A percentile compares a stretch with the other conserved stretches of the same genome.
Conservation (phyloP, 2,888 invertebrate genomes). For the Dorcus parallelipipedus region DNA sequence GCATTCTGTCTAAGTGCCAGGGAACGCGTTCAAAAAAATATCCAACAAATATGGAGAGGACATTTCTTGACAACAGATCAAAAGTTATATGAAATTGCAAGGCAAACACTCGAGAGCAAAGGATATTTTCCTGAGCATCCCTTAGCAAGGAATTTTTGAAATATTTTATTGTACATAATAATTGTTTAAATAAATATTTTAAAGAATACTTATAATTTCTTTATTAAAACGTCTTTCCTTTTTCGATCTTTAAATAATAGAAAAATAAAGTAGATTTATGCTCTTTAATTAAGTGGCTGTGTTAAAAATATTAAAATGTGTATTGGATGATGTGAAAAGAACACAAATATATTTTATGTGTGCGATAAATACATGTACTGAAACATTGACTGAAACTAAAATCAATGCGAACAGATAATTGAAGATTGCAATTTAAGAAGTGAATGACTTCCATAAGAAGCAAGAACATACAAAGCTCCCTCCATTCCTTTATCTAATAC, state of each 20-base stretch:
- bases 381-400: too few species aligned
- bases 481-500: too few species aligned
- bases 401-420: too few species aligned
- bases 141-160: slow-evolving; percentile 51
- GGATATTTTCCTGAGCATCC: slow-evolving; percentile 65
- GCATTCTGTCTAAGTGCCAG: slow-evolving; percentile 51
- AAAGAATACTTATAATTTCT: not conserved
- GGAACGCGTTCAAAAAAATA: slow-evolving; percentile 49
- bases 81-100: slow-evolving; percentile 51
- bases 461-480: too few species aligned
- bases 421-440: too few species aligned
- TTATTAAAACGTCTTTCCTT: not conserved
- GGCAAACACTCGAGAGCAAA: slow-evolving; percentile 55
- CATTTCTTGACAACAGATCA: slow-evolving; percentile 52
- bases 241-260: too few species aligned
- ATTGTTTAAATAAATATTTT: not conserved
- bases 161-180: not conserved
- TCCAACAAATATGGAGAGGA: slow-evolving; percentile 48
- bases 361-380: too few species aligned
- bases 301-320: not conserved
- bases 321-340: not conserved
- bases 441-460: too few species aligned
- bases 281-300: too few species aligned
- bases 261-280: too few species aligned
- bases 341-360: too few species aligned